phyloP scores from a whole-genome alignment of 2,113 vertebrate genomes.

The Scortum barcoo region DNA sequence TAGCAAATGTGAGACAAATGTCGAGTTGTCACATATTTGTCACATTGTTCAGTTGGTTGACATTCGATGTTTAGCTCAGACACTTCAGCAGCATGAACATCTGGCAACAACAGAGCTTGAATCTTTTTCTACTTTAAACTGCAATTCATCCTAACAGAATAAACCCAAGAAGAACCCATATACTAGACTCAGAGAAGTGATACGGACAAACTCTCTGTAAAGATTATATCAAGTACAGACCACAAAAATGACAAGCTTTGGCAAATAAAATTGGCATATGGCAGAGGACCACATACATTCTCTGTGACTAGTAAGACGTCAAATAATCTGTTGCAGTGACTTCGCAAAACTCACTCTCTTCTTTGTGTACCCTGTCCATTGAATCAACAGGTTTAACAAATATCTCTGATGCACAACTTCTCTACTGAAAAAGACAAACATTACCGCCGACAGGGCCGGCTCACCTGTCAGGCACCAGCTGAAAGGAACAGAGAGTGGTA shows the following conservation, averaged over 20 bases:
- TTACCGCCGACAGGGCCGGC: background rate
- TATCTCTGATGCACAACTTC: background rate
- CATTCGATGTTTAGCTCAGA: no score
- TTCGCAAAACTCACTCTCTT: background rate
- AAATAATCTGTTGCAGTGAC: background rate
- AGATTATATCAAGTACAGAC: background rate
- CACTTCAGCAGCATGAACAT: no score
- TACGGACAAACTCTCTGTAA: background rate
- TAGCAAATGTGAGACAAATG: no score
- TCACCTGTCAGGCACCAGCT: slow-evolving; percentile 9
- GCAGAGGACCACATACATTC: no score
- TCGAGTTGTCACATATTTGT: no score
- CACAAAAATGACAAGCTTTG: background rate
- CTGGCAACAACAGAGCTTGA: no score
- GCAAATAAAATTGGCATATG: background rate
- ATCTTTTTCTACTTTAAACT: no score
- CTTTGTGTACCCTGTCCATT: background rate
- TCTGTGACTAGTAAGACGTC: background rate
- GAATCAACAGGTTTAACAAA: slow-evolving; percentile 20
- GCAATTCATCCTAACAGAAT: no score
- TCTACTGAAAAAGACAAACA: background rate
- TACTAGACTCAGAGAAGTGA: no score
- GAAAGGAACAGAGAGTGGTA: background rate
- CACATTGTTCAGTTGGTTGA: no score
- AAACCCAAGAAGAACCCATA: no score